phyloP scores from a whole-genome alignment of 2,888 invertebrate genomes.

The Ectemnius cavifrons region DNA sequence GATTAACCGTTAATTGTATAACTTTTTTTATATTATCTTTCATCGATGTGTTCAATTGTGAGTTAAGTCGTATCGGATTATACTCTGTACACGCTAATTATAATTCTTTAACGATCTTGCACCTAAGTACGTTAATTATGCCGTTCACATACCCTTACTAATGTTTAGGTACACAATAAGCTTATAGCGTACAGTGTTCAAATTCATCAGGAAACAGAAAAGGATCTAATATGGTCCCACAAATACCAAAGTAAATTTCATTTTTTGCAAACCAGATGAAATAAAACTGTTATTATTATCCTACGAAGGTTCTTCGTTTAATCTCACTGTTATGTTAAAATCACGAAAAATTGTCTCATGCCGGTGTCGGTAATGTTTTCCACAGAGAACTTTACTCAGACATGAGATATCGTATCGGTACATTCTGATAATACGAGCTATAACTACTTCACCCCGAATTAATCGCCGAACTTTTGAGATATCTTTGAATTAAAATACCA shows the following conservation, averaged over 20 bases:
- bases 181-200: slow-evolving; percentile 24
- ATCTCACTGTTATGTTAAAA: neutral
- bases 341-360: too few species aligned
- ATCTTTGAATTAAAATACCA: too few species aligned
- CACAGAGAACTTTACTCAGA: too few species aligned
- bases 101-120: slow-evolving; percentile 21
- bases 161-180: slow-evolving; percentile 19
- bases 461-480: too few species aligned
- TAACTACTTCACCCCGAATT: too few species aligned
- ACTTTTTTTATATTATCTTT: slow-evolving; percentile 31
- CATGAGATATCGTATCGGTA: too few species aligned
- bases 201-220: slow-evolving; percentile 14
- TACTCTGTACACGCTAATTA: slow-evolving; percentile 8
- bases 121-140: slow-evolving; percentile 21
- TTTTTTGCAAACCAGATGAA: slow-evolving; percentile 48
- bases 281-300: slow-evolving; percentile 60
- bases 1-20: slow-evolving; percentile 12
- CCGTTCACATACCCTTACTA: slow-evolving; percentile 25
- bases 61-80: slow-evolving; percentile 27
- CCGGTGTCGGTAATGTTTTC: too few species aligned
- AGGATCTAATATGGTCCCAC: slow-evolving; percentile 29
- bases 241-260: slow-evolving; percentile 52
- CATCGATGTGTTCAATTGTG: neutral
- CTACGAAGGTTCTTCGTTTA: slow-evolving; percentile 14
- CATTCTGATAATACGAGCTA: too few species aligned